These are phyloP conservation scores for Orthosia cruda DNA, from an alignment of 2,888 invertebrate species.

Conservation along the genomic window DNA sequence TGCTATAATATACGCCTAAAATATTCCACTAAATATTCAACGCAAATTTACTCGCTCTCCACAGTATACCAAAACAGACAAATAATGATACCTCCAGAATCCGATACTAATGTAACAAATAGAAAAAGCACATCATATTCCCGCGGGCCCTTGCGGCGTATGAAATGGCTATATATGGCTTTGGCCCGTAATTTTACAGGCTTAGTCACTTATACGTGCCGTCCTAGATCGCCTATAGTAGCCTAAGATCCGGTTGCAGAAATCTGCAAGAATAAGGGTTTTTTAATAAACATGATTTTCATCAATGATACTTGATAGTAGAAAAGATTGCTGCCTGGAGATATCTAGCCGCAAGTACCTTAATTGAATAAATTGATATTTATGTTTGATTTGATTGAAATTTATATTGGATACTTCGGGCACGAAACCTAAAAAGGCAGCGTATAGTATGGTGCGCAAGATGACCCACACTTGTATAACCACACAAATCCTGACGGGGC, in stretches of 20 bases:
- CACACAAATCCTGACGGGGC: too few relatives aligned
- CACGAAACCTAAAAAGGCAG: background rate
- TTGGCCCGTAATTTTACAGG: conserved; percentile 47
- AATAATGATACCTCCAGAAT: conserved; percentile 33
- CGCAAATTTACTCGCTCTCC: background rate
- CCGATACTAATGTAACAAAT: conserved; percentile 45
- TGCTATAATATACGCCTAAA: background rate
- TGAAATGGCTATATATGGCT: conserved; percentile 5
- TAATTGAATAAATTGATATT: too few relatives aligned
- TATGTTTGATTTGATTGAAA: too few relatives aligned
- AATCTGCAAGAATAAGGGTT: too few relatives aligned
- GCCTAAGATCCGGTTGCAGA: too few relatives aligned
- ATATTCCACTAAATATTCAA: background rate
- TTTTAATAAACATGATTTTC: too few relatives aligned
- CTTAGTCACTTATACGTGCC: conserved; percentile 50
- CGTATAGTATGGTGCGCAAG: too few relatives aligned
- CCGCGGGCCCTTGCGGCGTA: background rate
- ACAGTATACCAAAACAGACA: background rate
- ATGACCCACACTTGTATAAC: too few relatives aligned
- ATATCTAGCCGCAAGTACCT: too few relatives aligned
- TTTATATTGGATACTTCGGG: too few relatives aligned
- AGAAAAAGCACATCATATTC: conserved; percentile 42
- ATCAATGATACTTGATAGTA: too few relatives aligned
- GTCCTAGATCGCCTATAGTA: conserved; percentile 2
- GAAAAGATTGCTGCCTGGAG: too few relatives aligned